Base-by-base conservation (phyloP, 2,888 invertebrate species). In the Leptothorax acervorum region DNA sequence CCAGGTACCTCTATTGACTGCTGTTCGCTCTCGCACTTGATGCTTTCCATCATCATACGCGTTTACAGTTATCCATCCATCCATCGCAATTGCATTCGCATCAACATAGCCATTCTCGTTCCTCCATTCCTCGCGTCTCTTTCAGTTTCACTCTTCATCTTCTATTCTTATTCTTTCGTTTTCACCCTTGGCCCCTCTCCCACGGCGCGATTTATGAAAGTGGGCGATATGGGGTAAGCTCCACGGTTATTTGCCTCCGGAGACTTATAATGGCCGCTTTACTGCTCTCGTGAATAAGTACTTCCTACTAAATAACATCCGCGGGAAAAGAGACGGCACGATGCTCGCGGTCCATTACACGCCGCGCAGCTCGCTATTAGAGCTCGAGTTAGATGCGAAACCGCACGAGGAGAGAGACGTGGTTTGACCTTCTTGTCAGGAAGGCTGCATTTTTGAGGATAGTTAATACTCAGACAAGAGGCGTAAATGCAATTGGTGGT, bases 261-360 rank as follows among this genome's bases (percentile, higher is more conserved):
- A 84, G 90, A 85, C 86, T 89, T 90, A 86, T 87, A 90, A 90
- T 90, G 83, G 87, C 79, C 62, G 79, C 73, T 87, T 88, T 84
- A 87, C 85, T 87, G 81, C 86, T 57, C 55, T 78, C 68, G 81
- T 82, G 90, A 88, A 84, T 84, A 88, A 90, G 85, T 87, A 83
- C 83, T 79, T 85, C 60, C 81, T 70, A 70, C 84, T 88, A 87
- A 90, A 90, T 90, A 90, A 90, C 74, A 83, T 76, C 76, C 48
- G n/a, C 51, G 74, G 45, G 78, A 73, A 87, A 83, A 75, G 65
- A 68, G 79, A 82, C 85, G 45, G 42, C 73, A 66, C 42, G 73
- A 79, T 60, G 60, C 79, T 81, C 79, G 71, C 70, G 60, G 71
- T 81, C 79, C 71, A 81, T 81, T 81, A 71, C 71, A 39, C 79